Evolutionary conservation across 2,113 vertebrate genomes (phyloP), one percentile per base, ranked within the genome.

Genomic region (Crypturellus undulatus): DNA sequence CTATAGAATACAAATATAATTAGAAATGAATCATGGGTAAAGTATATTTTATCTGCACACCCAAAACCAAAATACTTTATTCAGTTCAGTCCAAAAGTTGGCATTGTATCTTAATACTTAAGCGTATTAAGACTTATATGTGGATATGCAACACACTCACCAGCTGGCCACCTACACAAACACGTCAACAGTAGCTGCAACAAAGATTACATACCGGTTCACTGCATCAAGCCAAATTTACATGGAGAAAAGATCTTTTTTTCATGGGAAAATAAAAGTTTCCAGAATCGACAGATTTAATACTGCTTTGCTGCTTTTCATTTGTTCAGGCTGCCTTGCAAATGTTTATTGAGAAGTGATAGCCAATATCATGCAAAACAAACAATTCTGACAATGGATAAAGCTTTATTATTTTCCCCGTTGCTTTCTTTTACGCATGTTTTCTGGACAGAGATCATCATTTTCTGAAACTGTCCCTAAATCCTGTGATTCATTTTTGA

Each of bases 401-500:
- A 76, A 87, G 4, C 22, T 8, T 76, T 91, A 45, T 83, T 90
- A 51, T 26, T 96, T 86, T 30, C 16, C 79, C 24, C 22, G 2
- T 67, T 94, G 51, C 21, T 54, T 64, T 79, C 3, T 64, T 85
- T 88, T 64, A 40, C 82, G 5, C 7, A 25, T 65, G 32, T n/a
- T 82, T 87, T 76, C 52, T 62, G 89, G 38, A 84, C 22, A 76
- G 47, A 95, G 43, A 89, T 56, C 11, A 36, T 60, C 64, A 72
- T 69, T 87, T 45, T 36, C 15, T 70, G 52, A 92, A 91, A 62
- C 6, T 45, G 11, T 25, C n/a, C 26, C 62, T 82, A 87, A 82
- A 69, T 84, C 22, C 40, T 91, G 16, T 70, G 40, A 62, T 59
- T 59, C 6, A 49, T 40, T 73, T 93, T 72, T 82, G 30, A 70